Conservation (phyloP, 2,888 invertebrate genomes). For the Stenchaetothrips biformis region DNA sequence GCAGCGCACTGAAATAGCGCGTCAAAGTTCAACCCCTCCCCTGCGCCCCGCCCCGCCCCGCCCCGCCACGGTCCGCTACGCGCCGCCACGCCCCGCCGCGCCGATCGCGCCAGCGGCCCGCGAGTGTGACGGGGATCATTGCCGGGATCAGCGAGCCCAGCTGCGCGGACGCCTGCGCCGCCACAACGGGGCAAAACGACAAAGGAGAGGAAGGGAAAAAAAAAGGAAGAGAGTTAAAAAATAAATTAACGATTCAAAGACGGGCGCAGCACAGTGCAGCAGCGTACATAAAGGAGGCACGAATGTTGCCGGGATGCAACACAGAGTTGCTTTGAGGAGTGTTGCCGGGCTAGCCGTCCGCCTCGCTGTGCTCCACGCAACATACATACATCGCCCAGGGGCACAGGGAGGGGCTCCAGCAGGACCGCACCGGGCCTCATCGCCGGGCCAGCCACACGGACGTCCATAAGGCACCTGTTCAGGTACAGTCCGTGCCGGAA, state of each 20-base stretch:
- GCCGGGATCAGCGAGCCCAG: neutral
- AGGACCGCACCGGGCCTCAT: neutral
- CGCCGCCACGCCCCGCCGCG: neutral
- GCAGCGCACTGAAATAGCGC: conserved; percentile 14
- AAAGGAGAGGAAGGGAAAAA: neutral
- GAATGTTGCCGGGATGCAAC: neutral
- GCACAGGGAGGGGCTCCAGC: neutral
- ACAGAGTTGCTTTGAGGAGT: conserved; percentile 18
- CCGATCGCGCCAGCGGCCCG: neutral
- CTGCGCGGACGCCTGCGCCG: neutral
- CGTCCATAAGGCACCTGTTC: neutral
- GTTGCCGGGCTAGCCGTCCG: no score
- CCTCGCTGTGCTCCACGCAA: neutral
- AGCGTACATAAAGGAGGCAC: conserved; percentile 7
- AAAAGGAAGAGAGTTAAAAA: neutral
- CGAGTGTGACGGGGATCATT: neutral
- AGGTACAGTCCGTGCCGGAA: neutral
- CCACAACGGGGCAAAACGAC: neutral
- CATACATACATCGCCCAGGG: neutral
- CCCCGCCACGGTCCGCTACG: neutral
- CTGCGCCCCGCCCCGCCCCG: neutral
- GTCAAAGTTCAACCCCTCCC: neutral
- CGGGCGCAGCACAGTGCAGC: neutral
- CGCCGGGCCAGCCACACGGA: neutral
- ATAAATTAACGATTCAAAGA: no score